Evolutionary conservation across 2,113 vertebrate genomes (phyloP), one percentile per base, ranked within the genome.

Genomic region (Pyxicephalus adspersus): DNA sequence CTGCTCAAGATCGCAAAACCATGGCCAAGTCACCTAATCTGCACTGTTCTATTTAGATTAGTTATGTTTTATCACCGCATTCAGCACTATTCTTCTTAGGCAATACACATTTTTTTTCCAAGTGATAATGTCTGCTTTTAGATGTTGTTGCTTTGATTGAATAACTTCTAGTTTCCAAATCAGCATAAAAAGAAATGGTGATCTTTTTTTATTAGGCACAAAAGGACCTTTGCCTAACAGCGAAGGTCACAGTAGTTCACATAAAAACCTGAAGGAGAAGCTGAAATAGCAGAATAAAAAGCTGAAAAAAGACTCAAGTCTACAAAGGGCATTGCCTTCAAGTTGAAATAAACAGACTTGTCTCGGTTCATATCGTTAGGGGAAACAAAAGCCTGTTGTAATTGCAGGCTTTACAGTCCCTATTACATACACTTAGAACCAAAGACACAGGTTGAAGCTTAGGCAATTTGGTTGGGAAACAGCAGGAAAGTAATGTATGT

Each of bases 261-360:
- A 86, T 85, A 87, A 91, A 88, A 87, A 84, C 84, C 84, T 87
- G 94, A 90, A 94, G 90, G 86, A 84, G 87, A 89, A 94, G 94
- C 93, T 96, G 94, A 96, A 91, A 85, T 89, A 91, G 95, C 95
- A 95, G 85, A 96, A 94, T 89, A 76, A 85, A 83, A 88, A 89
- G 87, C 87, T 95, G 92, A 95, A 93, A 95, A 95, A 94, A 94
- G 90, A 89, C 82, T 83, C 22, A 28, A 85, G 87, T 82, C 84
- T 92, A 80, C 26, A 86, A 91, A 90, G 89, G 90, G 85, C 88
- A 89, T n/a, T 85, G 74, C 84, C 83, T 91, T 88, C 90, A 90
- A 87, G 83, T 86, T 89, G 86, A 91, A 90, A 86, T 83, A 76
- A 87, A 83, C 80, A 86, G 84, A 83, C 82, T 90, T 78, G 54